A percentile compares a stretch with the other conserved stretches of the same genome.
Evolutionary conservation across 2,888 invertebrate species (phyloP).

Genomic region (Nomada ruficornis): DNA sequence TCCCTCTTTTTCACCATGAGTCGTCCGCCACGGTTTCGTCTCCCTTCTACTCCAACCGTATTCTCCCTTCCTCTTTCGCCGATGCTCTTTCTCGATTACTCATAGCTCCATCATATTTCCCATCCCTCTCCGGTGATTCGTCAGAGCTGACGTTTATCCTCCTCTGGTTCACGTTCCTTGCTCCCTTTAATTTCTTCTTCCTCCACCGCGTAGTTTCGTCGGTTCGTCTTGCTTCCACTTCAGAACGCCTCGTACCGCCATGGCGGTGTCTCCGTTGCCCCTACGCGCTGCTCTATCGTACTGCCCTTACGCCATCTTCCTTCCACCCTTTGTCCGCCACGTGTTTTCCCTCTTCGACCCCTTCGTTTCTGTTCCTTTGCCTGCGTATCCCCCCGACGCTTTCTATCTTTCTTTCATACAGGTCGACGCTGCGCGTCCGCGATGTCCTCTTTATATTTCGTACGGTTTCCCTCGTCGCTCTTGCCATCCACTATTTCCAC

Average conservation of each 20-base stretch:
- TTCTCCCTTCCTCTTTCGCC: constrained; percentile 17
- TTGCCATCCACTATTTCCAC: constrained; percentile 21
- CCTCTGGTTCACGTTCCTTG: constrained; percentile 25
- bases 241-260: constrained; percentile 10
- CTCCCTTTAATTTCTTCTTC: constrained; percentile 33
- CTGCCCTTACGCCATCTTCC: constrained; percentile 26
- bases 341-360: constrained; percentile 21
- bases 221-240: constrained; percentile 5
- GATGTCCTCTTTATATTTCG: constrained; percentile 32
- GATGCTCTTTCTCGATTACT: constrained; percentile 7
- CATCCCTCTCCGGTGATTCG: constrained; percentile 48
- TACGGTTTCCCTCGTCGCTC: constrained; percentile 21
- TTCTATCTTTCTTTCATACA: constrained; percentile 6
- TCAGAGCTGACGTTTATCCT: constrained; percentile 38
- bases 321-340: constrained; percentile 38
- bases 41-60: constrained; percentile 1
- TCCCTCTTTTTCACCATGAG: constrained; percentile 25
- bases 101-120: constrained; percentile 4
- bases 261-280: constrained; percentile 4
- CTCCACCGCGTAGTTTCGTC: constrained; percentile 24
- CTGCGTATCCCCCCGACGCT: background rate
- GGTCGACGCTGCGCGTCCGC: background rate
- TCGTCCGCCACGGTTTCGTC: constrained; percentile 6
- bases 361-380: constrained; percentile 15
- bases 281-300: background rate